A percentile compares a stretch with the other conserved stretches of the same genome.
These are phyloP conservation scores for Habroteleia sp. DNA, from an alignment of 2,888 invertebrate species.

Conservation along the genomic window DNA sequence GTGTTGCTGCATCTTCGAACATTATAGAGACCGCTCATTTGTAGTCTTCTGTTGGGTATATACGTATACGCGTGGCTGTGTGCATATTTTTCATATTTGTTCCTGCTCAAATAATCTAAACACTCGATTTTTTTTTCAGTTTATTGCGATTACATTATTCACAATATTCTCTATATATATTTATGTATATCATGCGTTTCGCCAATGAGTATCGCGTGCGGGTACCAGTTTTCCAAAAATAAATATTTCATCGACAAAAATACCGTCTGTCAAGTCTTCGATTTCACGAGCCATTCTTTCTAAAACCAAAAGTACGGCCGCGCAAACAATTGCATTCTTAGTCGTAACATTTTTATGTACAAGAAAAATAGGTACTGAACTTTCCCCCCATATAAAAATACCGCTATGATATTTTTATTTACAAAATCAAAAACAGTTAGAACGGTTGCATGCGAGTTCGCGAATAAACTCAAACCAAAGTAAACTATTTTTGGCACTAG, in stretches of 20 bases:
- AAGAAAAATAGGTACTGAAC: constrained; percentile 54
- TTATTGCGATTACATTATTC: constrained; percentile 61
- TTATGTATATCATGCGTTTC: constrained; percentile 58
- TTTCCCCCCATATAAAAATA: constrained; percentile 57
- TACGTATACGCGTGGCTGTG: constrained; percentile 68
- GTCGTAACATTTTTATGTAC: constrained; percentile 46
- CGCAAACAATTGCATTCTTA: constrained; percentile 45
- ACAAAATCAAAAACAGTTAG: too few relatives aligned
- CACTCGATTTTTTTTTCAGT: constrained; percentile 53
- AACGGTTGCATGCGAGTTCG: too few relatives aligned
- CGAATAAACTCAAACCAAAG: too few relatives aligned
- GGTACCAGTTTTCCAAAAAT: constrained; percentile 58
- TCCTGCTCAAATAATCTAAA: constrained; percentile 63
- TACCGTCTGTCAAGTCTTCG: constrained; percentile 40
- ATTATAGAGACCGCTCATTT: constrained; percentile 58
- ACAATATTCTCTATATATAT: constrained; percentile 52
- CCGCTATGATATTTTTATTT: constrained; percentile 56
- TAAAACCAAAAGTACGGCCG: constrained; percentile 53
- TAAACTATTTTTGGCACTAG: constrained; percentile 40
- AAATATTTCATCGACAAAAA: constrained; percentile 52
- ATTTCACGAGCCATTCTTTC: constrained; percentile 44
- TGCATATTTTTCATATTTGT: constrained; percentile 63
- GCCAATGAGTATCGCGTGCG: constrained; percentile 59
- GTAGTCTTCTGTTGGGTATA: constrained; percentile 68
- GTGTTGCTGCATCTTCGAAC: constrained; percentile 51